phyloP scores from a whole-genome alignment of 2,888 invertebrate species.

The Parnassius glacialis region DNA sequence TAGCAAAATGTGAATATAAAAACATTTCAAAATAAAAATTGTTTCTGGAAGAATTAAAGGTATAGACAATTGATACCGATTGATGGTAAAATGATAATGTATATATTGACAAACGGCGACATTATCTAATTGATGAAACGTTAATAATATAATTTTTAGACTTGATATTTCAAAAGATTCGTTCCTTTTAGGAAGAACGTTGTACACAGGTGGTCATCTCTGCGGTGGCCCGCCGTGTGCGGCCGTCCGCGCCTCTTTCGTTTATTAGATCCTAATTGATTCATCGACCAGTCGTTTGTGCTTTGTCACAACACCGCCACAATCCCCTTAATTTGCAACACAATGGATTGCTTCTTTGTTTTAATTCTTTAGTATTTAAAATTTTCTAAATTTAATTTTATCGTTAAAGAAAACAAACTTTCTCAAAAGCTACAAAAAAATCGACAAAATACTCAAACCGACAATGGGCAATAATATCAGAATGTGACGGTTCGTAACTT shows the following conservation, averaged over 20 bases:
- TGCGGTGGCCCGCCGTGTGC: constrained; percentile 58
- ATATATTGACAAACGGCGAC: too few relatives aligned
- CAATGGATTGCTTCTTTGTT: constrained; percentile 58
- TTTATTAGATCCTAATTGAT: constrained; percentile 74
- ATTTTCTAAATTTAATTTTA: too few relatives aligned
- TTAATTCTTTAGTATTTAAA: constrained; percentile 36
- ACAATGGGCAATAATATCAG: too few relatives aligned
- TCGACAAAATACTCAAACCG: too few relatives aligned
- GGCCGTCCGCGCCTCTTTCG: constrained; percentile 51
- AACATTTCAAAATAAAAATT: constrained; percentile 2
- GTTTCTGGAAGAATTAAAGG: constrained; percentile 4
- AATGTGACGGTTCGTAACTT: too few relatives aligned
- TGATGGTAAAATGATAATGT: background rate
- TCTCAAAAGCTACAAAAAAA: too few relatives aligned
- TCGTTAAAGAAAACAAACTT: too few relatives aligned
- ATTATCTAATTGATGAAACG: too few relatives aligned
- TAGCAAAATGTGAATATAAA: too few relatives aligned
- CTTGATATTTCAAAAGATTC: constrained; percentile 7
- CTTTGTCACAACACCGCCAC: constrained; percentile 57
- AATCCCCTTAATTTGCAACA: constrained; percentile 49
- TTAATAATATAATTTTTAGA: background rate
- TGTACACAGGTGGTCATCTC: constrained; percentile 10
- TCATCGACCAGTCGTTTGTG: constrained; percentile 64
- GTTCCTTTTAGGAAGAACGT: constrained; percentile 8
- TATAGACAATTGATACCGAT: background rate